Evolutionary conservation across 2,888 invertebrate genomes (phyloP).

Genomic region (Hypomecis punctinalis): DNA sequence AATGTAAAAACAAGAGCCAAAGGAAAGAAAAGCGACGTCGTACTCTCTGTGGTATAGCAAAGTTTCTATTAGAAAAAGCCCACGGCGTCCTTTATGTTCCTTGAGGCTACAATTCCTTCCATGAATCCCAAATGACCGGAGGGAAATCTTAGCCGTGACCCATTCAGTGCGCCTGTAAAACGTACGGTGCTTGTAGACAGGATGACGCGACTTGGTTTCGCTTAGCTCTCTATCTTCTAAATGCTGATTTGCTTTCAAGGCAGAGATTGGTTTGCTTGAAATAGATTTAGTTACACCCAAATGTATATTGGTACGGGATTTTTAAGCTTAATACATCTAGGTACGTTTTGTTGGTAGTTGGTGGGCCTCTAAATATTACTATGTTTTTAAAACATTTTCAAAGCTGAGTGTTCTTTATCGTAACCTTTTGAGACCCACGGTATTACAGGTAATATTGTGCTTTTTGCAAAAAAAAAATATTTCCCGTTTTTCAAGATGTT

Average conservation of each 20-base stretch:
- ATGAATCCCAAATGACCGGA: constrained; percentile 85
- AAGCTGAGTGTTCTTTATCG: no score
- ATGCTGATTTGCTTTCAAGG: constrained; percentile 34
- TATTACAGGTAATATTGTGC: no score
- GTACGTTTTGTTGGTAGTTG: no score
- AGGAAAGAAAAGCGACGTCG: constrained; percentile 65
- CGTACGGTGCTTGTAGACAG: constrained; percentile 51
- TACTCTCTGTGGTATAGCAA: constrained; percentile 61
- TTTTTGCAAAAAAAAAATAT: no score
- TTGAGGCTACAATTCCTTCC: constrained; percentile 82
- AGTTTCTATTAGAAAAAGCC: constrained; percentile 77
- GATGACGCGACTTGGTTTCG: constrained; percentile 39
- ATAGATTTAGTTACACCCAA: constrained; percentile 23
- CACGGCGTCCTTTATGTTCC: constrained; percentile 81
- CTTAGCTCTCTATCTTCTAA: constrained; percentile 37
- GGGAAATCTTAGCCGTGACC: constrained; percentile 85
- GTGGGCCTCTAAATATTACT: no score
- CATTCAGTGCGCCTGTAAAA: constrained; percentile 74
- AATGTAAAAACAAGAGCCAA: constrained; percentile 65
- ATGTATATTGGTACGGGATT: constrained; percentile 21
- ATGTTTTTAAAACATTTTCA: no score
- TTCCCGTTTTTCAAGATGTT: no score
- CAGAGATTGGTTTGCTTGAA: constrained; percentile 27
- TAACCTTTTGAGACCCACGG: no score
- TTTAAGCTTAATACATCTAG: no score